Evolutionary conservation across 1,140 invertebrate genomes (phyloP).

Genomic region (Listronotus bonariensis): DNA sequence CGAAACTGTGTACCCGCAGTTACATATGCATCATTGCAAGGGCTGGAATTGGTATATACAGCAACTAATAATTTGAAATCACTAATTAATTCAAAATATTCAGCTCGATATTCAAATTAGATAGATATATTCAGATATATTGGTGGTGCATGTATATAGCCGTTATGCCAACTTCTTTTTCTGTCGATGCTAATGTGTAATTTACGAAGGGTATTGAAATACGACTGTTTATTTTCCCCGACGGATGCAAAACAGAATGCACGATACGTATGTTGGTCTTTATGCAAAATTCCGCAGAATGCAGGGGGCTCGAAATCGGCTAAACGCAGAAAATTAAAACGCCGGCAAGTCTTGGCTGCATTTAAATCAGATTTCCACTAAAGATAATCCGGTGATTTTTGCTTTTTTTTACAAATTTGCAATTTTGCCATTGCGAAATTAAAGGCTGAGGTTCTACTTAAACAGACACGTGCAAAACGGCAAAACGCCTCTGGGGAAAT

Average conservation of each 20-base stretch:
- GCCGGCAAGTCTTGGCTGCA: too few relatives aligned
- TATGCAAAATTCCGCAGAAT: constrained; percentile 9
- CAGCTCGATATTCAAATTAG: constrained; percentile 38
- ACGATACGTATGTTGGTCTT: constrained; percentile 8
- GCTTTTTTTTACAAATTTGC: too few relatives aligned
- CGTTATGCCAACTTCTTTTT: constrained; percentile 35
- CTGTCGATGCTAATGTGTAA: constrained; percentile 27
- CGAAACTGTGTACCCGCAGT: constrained; percentile 6
- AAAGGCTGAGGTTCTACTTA: too few relatives aligned
- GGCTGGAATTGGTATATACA: constrained; percentile 15
- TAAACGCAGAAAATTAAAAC: too few relatives aligned
- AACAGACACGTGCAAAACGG: too few relatives aligned
- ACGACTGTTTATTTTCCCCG: constrained; percentile 31
- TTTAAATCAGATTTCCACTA: too few relatives aligned
- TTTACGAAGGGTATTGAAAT: constrained; percentile 31
- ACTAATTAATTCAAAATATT: constrained; percentile 41
- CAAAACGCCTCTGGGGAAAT: too few relatives aligned
- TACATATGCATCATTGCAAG: constrained; percentile 26
- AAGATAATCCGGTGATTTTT: too few relatives aligned
- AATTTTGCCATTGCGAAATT: too few relatives aligned
- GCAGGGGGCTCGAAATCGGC: too few relatives aligned
- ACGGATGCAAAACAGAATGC: constrained; percentile 13
- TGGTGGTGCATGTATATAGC: constrained; percentile 32
- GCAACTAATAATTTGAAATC: constrained; percentile 38
- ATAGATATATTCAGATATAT: constrained; percentile 38